phyloP scores from a whole-genome alignment of 2,888 invertebrate species.

The Troides helena region DNA sequence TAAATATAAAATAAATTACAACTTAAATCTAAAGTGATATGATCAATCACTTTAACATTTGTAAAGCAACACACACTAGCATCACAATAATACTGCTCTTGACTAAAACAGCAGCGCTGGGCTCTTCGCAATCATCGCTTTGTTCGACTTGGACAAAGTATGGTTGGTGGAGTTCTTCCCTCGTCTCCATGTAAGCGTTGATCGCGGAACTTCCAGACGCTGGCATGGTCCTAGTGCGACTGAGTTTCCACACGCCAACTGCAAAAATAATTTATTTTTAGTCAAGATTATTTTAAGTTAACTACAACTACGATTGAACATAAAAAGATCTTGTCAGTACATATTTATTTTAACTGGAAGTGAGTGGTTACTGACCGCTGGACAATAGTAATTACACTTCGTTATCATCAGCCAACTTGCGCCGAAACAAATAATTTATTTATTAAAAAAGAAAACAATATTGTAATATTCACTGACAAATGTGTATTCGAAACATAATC shows the following conservation, averaged over 20 bases:
- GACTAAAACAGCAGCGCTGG: constrained; percentile 53
- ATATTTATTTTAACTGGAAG: no score
- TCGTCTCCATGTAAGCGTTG: constrained; percentile 39
- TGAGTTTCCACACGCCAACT: constrained; percentile 70
- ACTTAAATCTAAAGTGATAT: constrained; percentile 1
- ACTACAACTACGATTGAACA: background rate
- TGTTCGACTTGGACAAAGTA: constrained; percentile 58
- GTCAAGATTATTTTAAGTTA: background rate
- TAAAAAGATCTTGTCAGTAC: no score
- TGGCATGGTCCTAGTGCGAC: constrained; percentile 51
- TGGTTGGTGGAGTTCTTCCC: constrained; percentile 52
- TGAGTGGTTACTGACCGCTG: no score
- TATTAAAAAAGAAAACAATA: no score
- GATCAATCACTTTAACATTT: constrained; percentile 40
- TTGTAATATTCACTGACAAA: no score
- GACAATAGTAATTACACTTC: no score
- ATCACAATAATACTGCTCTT: constrained; percentile 63
- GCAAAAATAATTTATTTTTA: constrained; percentile 31
- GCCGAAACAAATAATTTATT: no score
- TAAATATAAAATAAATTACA: constrained; percentile 13
- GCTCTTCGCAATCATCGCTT: constrained; percentile 54
- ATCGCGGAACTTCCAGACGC: constrained; percentile 41
- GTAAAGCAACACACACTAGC: constrained; percentile 51
- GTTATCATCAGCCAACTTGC: no score
- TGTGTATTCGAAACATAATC: no score